phyloP scores from a whole-genome alignment of 2,888 invertebrate species.

The Lasioglossum oenotherae region DNA sequence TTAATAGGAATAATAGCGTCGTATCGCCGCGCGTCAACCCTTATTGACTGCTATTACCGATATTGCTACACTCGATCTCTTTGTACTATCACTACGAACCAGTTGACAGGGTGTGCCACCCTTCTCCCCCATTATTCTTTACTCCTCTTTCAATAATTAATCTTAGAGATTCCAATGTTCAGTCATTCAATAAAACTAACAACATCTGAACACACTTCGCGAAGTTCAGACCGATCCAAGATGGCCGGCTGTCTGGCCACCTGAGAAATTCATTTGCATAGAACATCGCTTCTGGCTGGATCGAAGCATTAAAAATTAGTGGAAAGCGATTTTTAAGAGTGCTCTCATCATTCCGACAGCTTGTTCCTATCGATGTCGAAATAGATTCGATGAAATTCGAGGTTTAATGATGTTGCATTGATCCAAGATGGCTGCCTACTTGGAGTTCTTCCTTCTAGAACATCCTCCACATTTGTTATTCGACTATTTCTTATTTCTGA shows the following conservation, averaged over 20 bases:
- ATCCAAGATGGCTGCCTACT: slow-evolving; percentile 1
- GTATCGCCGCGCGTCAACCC: slow-evolving; percentile 25
- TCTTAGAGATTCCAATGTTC: not conserved
- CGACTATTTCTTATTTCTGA: not conserved
- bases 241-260: not conserved
- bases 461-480: not conserved
- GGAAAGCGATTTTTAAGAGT: not conserved
- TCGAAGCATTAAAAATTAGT: not conserved
- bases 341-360: not conserved
- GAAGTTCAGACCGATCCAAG: not conserved
- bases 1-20: slow-evolving; percentile 55
- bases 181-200: not conserved
- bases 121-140: slow-evolving; percentile 36
- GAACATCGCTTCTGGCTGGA: not conserved
- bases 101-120: slow-evolving; percentile 61
- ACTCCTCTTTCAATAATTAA: not conserved
- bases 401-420: not conserved
- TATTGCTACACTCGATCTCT: slow-evolving; percentile 60
- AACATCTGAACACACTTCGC: not conserved
- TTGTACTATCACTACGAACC: slow-evolving; percentile 70
- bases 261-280: not conserved
- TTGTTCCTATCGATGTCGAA: not conserved
- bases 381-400: not conserved
- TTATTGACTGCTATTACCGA: slow-evolving; percentile 48
- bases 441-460: not conserved